A percentile compares a stretch with the other conserved stretches of the same genome.
These are phyloP conservation scores for Gulo gulo DNA, from an alignment of 2,113 vertebrate species.

Conservation along the genomic window DNA sequence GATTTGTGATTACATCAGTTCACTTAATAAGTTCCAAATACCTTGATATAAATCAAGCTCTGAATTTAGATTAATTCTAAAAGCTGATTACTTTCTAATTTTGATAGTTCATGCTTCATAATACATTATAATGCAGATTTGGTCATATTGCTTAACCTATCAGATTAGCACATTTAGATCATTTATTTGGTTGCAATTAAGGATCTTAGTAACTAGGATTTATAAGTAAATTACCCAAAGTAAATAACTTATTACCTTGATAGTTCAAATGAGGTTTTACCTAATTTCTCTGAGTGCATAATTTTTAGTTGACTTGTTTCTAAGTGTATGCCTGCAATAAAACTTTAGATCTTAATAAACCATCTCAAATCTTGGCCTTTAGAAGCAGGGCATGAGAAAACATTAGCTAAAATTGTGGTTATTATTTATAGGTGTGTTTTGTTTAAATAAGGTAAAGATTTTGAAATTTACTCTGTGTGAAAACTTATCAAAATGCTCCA, in stretches of 20 bases:
- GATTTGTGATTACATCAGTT: background rate
- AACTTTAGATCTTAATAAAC: background rate
- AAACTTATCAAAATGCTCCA: background rate
- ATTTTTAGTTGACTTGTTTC: background rate
- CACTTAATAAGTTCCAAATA: background rate
- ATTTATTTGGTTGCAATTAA: background rate
- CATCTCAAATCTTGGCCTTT: background rate
- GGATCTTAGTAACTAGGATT: background rate
- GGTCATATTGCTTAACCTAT: background rate
- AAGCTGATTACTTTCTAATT: background rate
- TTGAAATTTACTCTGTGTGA: background rate
- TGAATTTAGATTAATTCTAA: background rate
- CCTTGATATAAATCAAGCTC: background rate
- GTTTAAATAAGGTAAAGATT: background rate
- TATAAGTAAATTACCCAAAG: background rate
- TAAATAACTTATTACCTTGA: background rate
- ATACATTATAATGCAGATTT: background rate
- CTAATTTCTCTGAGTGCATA: background rate
- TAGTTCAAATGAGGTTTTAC: background rate
- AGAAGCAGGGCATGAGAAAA: background rate
- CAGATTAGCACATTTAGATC: background rate
- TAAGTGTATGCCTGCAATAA: background rate
- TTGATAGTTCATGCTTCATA: background rate
- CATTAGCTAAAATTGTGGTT: background rate
- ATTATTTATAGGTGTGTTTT: background rate